Evolutionary conservation across 2,888 invertebrate genomes (phyloP), one percentile per base, ranked within the genome.

Genomic region (Entomobrya multifasciata): DNA sequence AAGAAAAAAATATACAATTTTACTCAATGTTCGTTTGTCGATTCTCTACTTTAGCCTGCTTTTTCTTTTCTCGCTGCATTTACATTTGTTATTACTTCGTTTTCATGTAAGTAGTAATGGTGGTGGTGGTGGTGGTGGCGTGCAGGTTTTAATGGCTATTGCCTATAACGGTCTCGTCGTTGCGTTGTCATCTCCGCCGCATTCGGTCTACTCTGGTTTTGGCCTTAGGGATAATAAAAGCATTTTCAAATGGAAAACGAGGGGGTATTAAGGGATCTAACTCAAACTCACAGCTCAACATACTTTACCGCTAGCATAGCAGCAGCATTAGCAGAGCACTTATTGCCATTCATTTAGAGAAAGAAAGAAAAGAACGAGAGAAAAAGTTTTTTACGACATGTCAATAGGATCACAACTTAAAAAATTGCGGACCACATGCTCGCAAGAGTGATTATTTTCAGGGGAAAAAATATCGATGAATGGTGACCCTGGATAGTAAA

Each of bases 321-420:
- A 36, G 36, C 36, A 36, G 36, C 5, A 36, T 36, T 6, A 36
- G n/a, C n/a, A n/a, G n/a, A n/a, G 8, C 4, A 36, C 36, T 36
- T 57, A 70, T 57, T 84, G 55, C 70, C 79, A 60, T 72, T 52
- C 79, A 60, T 72, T 52, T 47, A 22, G 57, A n/a, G n/a, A 52
- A n/a, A 52, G 65, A 6, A 36, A 36, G 8, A 70, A 70, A 70
- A 52, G 5, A 52, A 36, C 8, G 8, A 36, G 8, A 70, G 44
- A 70, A 85, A 85, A 79, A 87, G 78, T 60, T 77, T 77, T 86
- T 87, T 74, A 83, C 44, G 79, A 74, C 47, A 74, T 83, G 83
- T 84, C 79, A 87, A 87, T 82, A 67, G 44, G 44, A 49, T 70
- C 47, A 49, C 22, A n/a, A 49, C 49, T 3, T n/a, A n/a, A n/a